Conservation (phyloP, 2,797 vertebrate species). For the Fistularia commersonii region DNA sequence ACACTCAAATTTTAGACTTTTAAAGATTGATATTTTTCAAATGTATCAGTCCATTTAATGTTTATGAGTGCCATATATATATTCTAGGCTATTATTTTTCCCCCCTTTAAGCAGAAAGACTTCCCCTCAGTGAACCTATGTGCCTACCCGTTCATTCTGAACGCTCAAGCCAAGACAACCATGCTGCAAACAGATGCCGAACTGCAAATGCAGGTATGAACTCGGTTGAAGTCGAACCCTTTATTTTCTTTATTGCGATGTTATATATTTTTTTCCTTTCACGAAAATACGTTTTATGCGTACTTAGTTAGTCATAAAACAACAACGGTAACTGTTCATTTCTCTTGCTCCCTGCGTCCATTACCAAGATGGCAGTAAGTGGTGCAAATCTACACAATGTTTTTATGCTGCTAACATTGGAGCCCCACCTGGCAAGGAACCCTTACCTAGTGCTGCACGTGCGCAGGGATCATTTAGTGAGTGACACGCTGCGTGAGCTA, state of each 20-base stretch:
- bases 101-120: conserved; percentile 76
- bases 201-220: conserved; percentile 93
- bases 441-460: conserved; percentile 95
- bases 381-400: conserved; percentile 95
- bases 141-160: conserved; percentile 96
- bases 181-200: conserved; percentile 98
- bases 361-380: conserved; percentile 88
- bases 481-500: conserved; percentile 90
- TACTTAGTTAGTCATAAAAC: too few relatives aligned
- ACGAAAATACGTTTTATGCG: too few relatives aligned
- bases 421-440: conserved; percentile 91
- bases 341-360: background rate
- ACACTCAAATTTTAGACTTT: background rate
- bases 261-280: background rate
- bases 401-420: conserved; percentile 96
- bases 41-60: too few relatives aligned
- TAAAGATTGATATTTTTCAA: background rate
- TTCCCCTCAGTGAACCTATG: conserved; percentile 85
- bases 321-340: background rate
- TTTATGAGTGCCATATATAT: background rate
- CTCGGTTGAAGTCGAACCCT: background rate
- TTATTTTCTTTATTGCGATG: background rate
- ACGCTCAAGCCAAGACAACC: conserved; percentile 97
- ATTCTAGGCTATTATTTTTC: conserved; percentile 19
- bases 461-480: conserved; percentile 89